Base-by-base conservation (phyloP, 2,888 invertebrate species). In the Agrenia bidenticulata region DNA sequence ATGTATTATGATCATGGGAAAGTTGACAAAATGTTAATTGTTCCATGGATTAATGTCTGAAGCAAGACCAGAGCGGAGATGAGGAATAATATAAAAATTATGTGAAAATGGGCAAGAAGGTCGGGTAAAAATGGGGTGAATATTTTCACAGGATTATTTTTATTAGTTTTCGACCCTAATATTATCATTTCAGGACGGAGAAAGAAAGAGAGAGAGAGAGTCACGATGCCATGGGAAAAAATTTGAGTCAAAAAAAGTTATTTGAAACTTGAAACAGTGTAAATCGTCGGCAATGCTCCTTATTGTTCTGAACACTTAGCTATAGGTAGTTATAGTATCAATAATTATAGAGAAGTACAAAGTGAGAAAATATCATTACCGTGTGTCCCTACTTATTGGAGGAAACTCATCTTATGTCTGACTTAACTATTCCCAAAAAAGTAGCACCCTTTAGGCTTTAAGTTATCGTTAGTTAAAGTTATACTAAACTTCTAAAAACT, bases 201-300 rank as follows among this genome's bases (percentile, higher is more conserved):
- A 32, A 11, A 32, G 32, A 7, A 32, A 32, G 32, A 32, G 32
- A 32, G 32, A 7, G 32, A 32, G 32, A 61, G 56, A 61, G 65
- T 65, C 61, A 54, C 57, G 57, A 65, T 65, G 66, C 66, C 69
- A 66, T 69, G 69, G 69, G 69, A 69, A 69, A 66, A 66, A 66
- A 65, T 64, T 63, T 57, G 37, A 55, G 69, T 27, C 27, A 55
- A 55, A 69, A 65, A 69, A 41, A 45, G 57, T 61, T 60, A 41
- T 57, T 63, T 69, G 69, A 69, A 69, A 69, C 59, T 66, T 69
- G 69, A 69, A 63, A 63, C 69, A 66, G 50, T 55, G 32, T 51
- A n/a, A 15, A 26, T 27, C 56, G 63, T 69, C 65, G 65, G 69
- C 55, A 55, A 55, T 15, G 63, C 61, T 63, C 65, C 61, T 69